phyloP scores from a whole-genome alignment of 2,113 vertebrate species.

The Antigone vipio region DNA sequence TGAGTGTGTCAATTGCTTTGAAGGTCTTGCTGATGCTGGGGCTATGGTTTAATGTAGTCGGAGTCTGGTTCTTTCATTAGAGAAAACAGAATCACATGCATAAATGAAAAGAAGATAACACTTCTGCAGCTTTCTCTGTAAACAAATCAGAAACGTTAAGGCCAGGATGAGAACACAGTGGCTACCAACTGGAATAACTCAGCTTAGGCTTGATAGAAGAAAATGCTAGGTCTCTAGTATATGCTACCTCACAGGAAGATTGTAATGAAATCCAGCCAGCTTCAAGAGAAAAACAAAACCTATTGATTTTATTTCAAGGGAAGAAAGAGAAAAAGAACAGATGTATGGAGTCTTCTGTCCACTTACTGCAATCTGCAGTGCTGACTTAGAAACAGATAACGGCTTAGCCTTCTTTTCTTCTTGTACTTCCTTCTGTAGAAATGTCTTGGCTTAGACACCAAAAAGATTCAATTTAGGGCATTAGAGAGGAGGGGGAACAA shows the following conservation, averaged over 20 bases:
- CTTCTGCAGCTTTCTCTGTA: not conserved
- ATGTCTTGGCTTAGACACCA: not conserved
- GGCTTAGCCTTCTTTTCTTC: not conserved
- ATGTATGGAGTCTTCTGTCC: not conserved
- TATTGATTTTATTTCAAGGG: slow-evolving; percentile 25
- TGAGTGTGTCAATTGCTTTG: not conserved
- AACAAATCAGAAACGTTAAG: not conserved
- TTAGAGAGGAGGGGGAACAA: not conserved
- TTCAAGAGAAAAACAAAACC: slow-evolving; percentile 16
- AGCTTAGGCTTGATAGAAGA: not conserved
- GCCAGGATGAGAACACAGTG: not conserved
- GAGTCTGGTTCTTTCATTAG: not conserved
- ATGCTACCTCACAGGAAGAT: slow-evolving; percentile 25
- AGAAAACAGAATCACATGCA: not conserved
- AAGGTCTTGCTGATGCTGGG: not conserved
- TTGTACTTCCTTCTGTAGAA: not conserved
- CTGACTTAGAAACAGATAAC: not conserved
- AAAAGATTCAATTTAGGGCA: not conserved
- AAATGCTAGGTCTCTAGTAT: not conserved
- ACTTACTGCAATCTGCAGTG: not conserved
- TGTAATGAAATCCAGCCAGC: slow-evolving; percentile 37
- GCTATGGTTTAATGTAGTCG: not conserved
- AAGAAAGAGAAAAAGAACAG: slow-evolving; percentile 22
- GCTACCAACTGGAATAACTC: slow-evolving; percentile 1
- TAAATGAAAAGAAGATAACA: not conserved